Base-by-base conservation (phyloP, 2,888 invertebrate species). In the Mythimna impura region DNA sequence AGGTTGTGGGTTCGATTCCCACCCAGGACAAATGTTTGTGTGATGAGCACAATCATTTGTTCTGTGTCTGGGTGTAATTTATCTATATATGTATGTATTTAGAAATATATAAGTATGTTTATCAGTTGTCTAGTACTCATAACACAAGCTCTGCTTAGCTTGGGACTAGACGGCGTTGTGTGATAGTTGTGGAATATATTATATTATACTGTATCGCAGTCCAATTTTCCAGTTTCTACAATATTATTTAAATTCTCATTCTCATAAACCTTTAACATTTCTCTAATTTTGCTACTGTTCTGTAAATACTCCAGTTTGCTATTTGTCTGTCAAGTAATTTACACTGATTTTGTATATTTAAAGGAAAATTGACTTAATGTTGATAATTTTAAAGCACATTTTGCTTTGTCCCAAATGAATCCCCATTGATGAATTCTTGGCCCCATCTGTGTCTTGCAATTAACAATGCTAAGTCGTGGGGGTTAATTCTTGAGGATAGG, bases 391-490 rank as follows among this genome's bases (percentile, higher is more conserved):
- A 83, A 77, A 79, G 85, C 73, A 58, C 63, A 78, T 62, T 85
- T 79, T 81, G 60, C 72, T 63, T 67, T 80, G 79, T 74, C 22
- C 12, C 22, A 3, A 68, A 34, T 58, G 73, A 54, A 80, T 81
- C 75, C 84, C 71, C 86, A 87, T 87, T 88, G 88, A 90, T 86
- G 87, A 88, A 87, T 88, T 83, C 85, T 84, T 82, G 77, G 88
- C 76, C 75, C 84, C 91, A 87, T 88, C 89, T 89, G 89, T 88
- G 85, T 85, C 82, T 83, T 82, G 82, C 87, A 91, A 91, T 91
- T 91, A 90, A 89, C 87, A 82, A 86, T 82, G 81, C 77, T 84
- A 81, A 83, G 84, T 79, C 82, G 34, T 36, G 68, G 72, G 76
- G 9, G 14, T 40, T 55, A 87, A 90, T 89, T 88, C 73, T 79